Base-by-base conservation (phyloP, 1,140 invertebrate species). In the Drosophila athabasca region DNA sequence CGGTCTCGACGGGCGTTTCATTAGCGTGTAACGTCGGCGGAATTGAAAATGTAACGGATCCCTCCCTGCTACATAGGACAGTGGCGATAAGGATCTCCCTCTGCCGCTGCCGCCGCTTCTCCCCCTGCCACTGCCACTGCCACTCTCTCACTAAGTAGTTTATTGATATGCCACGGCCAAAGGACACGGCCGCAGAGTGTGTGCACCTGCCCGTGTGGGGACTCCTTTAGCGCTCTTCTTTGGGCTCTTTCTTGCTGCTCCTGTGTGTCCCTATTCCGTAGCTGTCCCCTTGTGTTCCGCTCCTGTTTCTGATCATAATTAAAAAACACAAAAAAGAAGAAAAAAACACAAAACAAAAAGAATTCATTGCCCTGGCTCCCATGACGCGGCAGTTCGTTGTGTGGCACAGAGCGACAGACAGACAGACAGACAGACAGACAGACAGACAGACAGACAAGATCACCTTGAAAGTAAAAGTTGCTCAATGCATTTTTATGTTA, bases 1-100 rank as follows among this genome's bases (percentile, higher is more conserved):
- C 35, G 11, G 69, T 22, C 24, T 48, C 35, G 35, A 39, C 70
- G 84, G 35, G 11, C 70, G 84, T 91, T 75, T 91, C 89, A 91
- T 91, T 91, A 91, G 90, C 90, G 90, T 91, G 79, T 90, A 90
- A 90, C 62, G 75, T 76, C 79, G 75, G 75, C 60, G 65, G 79
- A 89, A 89, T 89, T 89, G 84, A 89, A 89, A 89, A 71, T 89
- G 84, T 89, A 89, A 89, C 84, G 83, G 83, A 88, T 79, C 71
- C 49, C 46, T n/a, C 46, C 41, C 45, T 50, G 29, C 46, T 51
- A 9, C 11, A 17, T 51, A 72, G 69, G 68, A 72, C 53, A 26
- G 46, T 45, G n/a, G 44, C 48, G 82, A 85, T 85, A 82, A 85
- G 74, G 69, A 85, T 85, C 82, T 55, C 50, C 19, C 51, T 53